Conservation (phyloP, 2,113 vertebrate genomes). For the Eclectus roratus region DNA sequence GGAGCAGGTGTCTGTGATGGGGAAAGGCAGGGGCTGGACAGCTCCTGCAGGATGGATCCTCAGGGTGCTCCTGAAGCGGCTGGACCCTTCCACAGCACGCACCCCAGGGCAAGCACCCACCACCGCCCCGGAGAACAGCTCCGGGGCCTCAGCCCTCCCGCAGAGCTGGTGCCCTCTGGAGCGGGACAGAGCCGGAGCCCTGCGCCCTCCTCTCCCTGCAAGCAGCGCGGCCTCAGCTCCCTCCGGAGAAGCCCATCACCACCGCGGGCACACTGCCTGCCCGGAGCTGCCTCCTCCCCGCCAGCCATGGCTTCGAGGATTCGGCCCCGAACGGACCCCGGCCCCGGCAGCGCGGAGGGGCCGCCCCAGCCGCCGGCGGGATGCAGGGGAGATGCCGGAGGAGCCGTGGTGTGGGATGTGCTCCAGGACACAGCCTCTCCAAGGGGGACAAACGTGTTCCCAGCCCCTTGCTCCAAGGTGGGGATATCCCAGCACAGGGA, state of each 20-base stretch:
- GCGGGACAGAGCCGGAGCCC: background rate
- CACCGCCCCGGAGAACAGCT: background rate
- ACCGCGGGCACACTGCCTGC: background rate
- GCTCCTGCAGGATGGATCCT: background rate
- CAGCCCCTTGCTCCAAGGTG: background rate
- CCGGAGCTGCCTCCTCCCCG: background rate
- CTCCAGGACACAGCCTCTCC: background rate
- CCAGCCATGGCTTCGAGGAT: background rate
- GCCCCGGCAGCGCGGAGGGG: background rate
- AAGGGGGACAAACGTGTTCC: background rate
- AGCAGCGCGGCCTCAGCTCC: background rate
- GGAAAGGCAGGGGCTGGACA: background rate
- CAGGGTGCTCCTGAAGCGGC: fast-evolving
- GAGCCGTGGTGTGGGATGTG: background rate
- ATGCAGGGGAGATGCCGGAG: background rate
- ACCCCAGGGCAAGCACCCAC: background rate
- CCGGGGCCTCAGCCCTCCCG: background rate
- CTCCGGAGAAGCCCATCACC: background rate
- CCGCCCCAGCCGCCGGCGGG: no score
- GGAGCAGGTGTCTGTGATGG: background rate
- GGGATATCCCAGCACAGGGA: background rate
- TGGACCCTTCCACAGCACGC: fast-evolving
- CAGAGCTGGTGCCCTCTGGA: background rate
- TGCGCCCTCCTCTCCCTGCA: background rate
- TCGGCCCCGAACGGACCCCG: fast-evolving